These are phyloP conservation scores for Petrosia ficiformis DNA, from an alignment of 37 sponge, comb jelly and placozoan genomes.

Conservation along the genomic window DNA sequence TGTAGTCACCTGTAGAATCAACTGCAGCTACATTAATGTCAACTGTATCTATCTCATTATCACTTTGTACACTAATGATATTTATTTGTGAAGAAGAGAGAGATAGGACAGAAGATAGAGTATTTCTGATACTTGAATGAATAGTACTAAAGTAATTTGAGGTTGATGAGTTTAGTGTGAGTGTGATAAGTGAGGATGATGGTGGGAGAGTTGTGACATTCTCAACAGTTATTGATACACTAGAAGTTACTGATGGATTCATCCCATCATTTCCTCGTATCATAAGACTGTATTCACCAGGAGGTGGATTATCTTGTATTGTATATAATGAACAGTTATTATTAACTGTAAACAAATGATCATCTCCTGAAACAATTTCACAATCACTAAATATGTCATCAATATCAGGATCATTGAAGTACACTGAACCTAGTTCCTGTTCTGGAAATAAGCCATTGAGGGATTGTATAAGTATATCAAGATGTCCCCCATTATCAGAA, in stretches of 20 bases:
- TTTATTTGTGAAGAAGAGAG: not conserved
- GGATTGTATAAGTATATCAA: conserved; percentile 23
- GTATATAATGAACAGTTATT: conserved; percentile 1
- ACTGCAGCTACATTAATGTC: conserved; percentile 32
- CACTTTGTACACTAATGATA: conserved; percentile 23
- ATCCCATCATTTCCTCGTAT: conserved; percentile 29
- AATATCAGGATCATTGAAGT: conserved; percentile 49
- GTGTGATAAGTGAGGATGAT: not conserved
- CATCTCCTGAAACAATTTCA: conserved; percentile 1
- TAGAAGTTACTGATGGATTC: conserved; percentile 10
- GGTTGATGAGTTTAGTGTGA: conserved; percentile 24
- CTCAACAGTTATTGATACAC: conserved; percentile 32
- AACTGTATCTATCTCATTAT: conserved; percentile 34
- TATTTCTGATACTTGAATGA: not conserved
- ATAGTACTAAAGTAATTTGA: not conserved
- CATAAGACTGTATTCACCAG: conserved; percentile 7
- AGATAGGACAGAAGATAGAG: not conserved
- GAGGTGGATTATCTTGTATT: conserved; percentile 3
- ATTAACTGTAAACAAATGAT: conserved; percentile 3
- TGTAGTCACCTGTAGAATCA: not conserved
- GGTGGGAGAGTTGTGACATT: conserved; percentile 8
- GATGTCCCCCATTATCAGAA: conserved; percentile 23
- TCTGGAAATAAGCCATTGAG: conserved; percentile 4
- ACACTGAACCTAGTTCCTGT: conserved; percentile 21
- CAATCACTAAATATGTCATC: conserved; percentile 36